phyloP scores from a whole-genome alignment of 1,140 invertebrate genomes.

The Drosophila serrata region DNA sequence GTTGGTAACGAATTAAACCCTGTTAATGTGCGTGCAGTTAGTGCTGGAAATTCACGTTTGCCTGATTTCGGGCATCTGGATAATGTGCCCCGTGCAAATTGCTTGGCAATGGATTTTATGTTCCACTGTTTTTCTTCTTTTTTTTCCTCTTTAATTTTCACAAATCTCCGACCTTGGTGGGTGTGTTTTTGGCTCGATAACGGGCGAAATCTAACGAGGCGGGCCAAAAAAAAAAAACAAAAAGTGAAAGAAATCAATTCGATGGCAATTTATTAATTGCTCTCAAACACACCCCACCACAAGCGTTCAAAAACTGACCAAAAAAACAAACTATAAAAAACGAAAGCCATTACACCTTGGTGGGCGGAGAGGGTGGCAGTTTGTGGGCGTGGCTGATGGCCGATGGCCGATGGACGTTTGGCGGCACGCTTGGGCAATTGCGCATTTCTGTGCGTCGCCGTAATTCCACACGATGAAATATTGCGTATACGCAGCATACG shows the following conservation, averaged over 20 bases:
- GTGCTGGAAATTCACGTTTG: slow-evolving; percentile 44
- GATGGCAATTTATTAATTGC: slow-evolving; percentile 68
- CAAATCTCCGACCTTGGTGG: slow-evolving; percentile 46
- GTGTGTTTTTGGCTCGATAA: slow-evolving; percentile 24
- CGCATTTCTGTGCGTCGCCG: slow-evolving; percentile 79
- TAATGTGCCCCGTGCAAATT: slow-evolving; percentile 57
- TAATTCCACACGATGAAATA: slow-evolving; percentile 78
- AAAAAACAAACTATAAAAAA: neutral
- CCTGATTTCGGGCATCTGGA: slow-evolving; percentile 65
- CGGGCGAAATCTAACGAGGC: slow-evolving; percentile 27
- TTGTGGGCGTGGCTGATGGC: slow-evolving; percentile 18
- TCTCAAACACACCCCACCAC: slow-evolving; percentile 46
- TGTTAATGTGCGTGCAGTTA: slow-evolving; percentile 73
- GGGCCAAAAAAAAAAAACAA: slow-evolving; percentile 1
- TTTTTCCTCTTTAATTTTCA: slow-evolving; percentile 38
- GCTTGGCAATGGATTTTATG: slow-evolving; percentile 75
- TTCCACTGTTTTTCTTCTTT: slow-evolving; percentile 52
- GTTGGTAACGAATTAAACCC: slow-evolving; percentile 57
- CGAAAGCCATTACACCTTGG: slow-evolving; percentile 24
- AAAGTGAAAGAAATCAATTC: slow-evolving; percentile 45
- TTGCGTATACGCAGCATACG: slow-evolving; percentile 74
- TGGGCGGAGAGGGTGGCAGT: neutral
- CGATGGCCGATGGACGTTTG: neutral
- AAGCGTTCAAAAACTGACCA: neutral
- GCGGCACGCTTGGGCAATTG: slow-evolving; percentile 59